Evolutionary conservation across 2,113 vertebrate species (phyloP).

Genomic region (Mola mola): DNA sequence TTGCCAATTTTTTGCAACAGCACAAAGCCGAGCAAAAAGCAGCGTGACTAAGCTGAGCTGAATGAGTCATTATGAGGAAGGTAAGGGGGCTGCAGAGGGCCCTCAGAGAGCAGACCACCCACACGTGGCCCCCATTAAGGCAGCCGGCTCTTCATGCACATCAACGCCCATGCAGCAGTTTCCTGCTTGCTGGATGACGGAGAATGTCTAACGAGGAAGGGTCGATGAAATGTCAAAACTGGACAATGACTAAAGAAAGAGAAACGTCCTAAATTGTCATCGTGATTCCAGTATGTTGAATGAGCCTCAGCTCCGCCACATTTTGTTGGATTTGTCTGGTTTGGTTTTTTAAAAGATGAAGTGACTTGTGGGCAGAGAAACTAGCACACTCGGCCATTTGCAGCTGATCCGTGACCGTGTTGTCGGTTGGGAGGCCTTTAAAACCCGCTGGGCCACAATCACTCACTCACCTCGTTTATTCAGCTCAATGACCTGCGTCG

Average conservation of each 20-base stretch:
- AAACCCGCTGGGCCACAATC: too few relatives aligned
- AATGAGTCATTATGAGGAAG: slow-evolving; percentile 51
- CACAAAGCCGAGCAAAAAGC: slow-evolving; percentile 11
- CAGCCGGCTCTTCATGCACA: slow-evolving; percentile 38
- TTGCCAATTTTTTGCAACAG: slow-evolving; percentile 23
- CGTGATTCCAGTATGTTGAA: slow-evolving; percentile 10
- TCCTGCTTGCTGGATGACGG: slow-evolving; percentile 38
- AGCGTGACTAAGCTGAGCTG: slow-evolving; percentile 36
- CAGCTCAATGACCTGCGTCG: too few relatives aligned
- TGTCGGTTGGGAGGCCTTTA: too few relatives aligned
- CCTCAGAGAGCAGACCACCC: slow-evolving; percentile 56
- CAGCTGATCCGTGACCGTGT: too few relatives aligned
- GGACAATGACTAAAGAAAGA: slow-evolving; percentile 24
- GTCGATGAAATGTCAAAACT: slow-evolving; percentile 37
- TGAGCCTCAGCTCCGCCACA: too few relatives aligned
- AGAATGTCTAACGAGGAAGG: too few relatives aligned
- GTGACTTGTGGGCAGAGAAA: too few relatives aligned
- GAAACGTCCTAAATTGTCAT: slow-evolving; percentile 3
- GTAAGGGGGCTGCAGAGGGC: slow-evolving; percentile 44
- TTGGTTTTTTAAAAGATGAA: too few relatives aligned
- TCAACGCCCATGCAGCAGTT: slow-evolving; percentile 63
- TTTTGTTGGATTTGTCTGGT: too few relatives aligned
- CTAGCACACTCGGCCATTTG: too few relatives aligned
- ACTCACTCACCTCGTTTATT: too few relatives aligned
- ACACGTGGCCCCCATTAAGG: slow-evolving; percentile 63